phyloP scores from a whole-genome alignment of 2,888 invertebrate species.

The Zygaena filipendulae region DNA sequence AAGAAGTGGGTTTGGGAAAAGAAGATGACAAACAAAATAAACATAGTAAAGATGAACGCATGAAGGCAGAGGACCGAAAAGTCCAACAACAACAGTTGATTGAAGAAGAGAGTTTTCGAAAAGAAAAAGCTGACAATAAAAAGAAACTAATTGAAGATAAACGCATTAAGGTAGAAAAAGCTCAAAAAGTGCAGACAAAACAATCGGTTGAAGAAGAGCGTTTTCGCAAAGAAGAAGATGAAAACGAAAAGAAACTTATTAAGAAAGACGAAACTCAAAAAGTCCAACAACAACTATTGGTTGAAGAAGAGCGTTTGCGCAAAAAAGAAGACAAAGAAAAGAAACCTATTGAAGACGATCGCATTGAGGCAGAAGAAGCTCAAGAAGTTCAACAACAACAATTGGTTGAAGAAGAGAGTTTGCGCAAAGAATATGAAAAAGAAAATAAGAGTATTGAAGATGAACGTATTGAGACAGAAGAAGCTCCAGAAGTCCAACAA shows the following conservation, averaged over 20 bases:
- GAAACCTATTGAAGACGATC: background rate
- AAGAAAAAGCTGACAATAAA: slow-evolving; percentile 2
- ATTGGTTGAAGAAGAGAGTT: no score
- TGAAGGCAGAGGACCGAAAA: no score
- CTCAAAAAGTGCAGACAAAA: slow-evolving; percentile 11
- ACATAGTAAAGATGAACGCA: slow-evolving; percentile 5
- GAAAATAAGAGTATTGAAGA: no score
- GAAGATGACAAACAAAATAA: slow-evolving; percentile 14
- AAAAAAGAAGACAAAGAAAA: slow-evolving; percentile 1
- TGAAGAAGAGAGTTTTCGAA: slow-evolving; percentile 4
- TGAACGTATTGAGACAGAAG: no score
- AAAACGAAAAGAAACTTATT: no score
- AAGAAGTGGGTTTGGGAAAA: no score
- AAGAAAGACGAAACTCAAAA: no score
- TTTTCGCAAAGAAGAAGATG: slow-evolving; percentile 13
- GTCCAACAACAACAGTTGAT: no score
- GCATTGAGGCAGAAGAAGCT: background rate
- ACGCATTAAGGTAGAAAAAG: background rate
- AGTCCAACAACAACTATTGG: no score
- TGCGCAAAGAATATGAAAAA: slow-evolving; percentile 12
- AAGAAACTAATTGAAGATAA: slow-evolving; percentile 1
- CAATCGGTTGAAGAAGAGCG: no score
- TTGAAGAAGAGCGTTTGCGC: slow-evolving; percentile 5
- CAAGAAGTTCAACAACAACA: no score
- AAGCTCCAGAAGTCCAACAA: no score